phyloP scores from a whole-genome alignment of 2,888 invertebrate genomes.

The Nomada lathburiana region DNA sequence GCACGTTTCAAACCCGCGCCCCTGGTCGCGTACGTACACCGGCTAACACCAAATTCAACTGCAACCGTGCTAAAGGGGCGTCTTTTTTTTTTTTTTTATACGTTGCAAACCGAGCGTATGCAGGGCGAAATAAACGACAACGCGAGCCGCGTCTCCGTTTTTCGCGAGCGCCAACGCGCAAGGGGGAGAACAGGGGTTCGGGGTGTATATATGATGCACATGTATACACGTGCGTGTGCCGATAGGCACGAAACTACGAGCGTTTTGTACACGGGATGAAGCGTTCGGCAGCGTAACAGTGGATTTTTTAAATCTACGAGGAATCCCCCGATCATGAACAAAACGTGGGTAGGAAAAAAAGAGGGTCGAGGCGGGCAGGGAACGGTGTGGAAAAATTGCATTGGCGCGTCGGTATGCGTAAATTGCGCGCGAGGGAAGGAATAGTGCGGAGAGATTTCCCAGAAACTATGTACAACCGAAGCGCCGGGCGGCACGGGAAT shows the following conservation, averaged over 20 bases:
- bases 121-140: constrained; percentile 66
- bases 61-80: constrained; percentile 65
- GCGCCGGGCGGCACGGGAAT: not conserved
- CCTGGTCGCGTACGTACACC: constrained; percentile 16
- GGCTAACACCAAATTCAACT: constrained; percentile 71
- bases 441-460: constrained; percentile 23
- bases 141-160: constrained; percentile 48
- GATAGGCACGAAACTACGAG: constrained; percentile 33
- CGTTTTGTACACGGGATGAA: constrained; percentile 34
- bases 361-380: too few species aligned
- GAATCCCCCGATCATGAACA: constrained; percentile 34
- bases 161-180: constrained; percentile 13
- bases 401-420: constrained; percentile 27
- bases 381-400: not conserved
- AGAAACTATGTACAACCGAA: constrained; percentile 1
- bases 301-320: constrained; percentile 36
- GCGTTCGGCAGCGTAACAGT: constrained; percentile 31
- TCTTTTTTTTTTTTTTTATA: constrained; percentile 70
- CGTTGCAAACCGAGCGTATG: constrained; percentile 63
- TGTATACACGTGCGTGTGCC: not conserved
- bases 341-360: not conserved
- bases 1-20: not conserved
- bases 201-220: not conserved
- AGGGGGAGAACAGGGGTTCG: not conserved
- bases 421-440: constrained; percentile 11